Base-by-base conservation (phyloP, 2,888 invertebrate species). In the Stenodema calcarata region DNA sequence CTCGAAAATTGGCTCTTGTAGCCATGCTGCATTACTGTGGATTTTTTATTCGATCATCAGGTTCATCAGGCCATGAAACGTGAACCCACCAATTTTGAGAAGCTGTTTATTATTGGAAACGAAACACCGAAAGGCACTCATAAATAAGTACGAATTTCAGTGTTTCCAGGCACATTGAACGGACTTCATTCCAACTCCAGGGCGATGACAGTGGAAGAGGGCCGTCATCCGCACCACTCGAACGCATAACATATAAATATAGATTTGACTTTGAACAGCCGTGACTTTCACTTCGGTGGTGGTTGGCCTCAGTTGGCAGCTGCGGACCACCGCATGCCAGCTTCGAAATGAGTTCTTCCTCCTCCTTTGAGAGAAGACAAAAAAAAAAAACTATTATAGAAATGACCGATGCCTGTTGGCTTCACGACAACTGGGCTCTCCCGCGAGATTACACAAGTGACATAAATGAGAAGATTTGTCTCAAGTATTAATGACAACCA, bases 211-310 rank as follows among this genome's bases (percentile, higher is more conserved):
- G 7, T 6, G 62, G 23, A 23, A 23, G 1, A 23, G 35, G 62
- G 18, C 62, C 7, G 27, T 27, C 62, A 11, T 7, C 23, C 27
- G 62, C 23, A 18, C 62, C 7, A 62, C 23, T 23, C 62, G 62
- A 62, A 62, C 62, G 18, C 18, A 7, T 62, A 23, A 62, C 23
- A 42, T 82, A 82, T 82, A 82, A 69, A 82, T 82, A 82, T 35
- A 41, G 69, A 41, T 50, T 82, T 84, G 84, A 84, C 84, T 84
- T 84, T 84, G 84, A 84, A 84, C 84, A 73, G 47, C 75, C 84
- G 73, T 84, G 84, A 84, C 84, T 84, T 84, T 73, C 82, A 82
- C 82, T 78, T 75, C 78, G 54, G 80, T 80, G 80, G 80, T 50
- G 50, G 42, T 47, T 80, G 80, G 80, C 78, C 73, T 73, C 73